Conservation (phyloP, 1,140 invertebrate species). For the Atta cephalotes region DNA sequence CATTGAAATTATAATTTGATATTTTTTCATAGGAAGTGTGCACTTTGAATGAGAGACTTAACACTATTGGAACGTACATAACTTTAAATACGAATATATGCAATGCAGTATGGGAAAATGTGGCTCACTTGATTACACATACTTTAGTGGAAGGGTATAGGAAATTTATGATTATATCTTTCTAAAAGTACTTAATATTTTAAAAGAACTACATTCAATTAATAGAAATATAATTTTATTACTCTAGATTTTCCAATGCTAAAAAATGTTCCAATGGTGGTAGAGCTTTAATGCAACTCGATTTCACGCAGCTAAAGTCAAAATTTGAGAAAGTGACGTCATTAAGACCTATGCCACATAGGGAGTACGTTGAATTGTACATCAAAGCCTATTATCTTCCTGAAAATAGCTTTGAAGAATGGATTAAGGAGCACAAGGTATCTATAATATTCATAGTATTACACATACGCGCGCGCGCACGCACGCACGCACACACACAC, state of each 20-base stretch:
- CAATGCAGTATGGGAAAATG: conserved; percentile 94
- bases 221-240: not conserved
- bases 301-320: conserved; percentile 97
- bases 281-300: conserved; percentile 98
- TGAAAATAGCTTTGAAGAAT: conserved; percentile 94
- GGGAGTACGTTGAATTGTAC: conserved; percentile 96
- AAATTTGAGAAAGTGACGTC: conserved; percentile 95
- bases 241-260: conserved; percentile 92
- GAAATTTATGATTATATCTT: not conserved
- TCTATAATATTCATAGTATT: conserved; percentile 54
- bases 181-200: conserved; percentile 15
- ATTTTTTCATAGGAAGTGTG: conserved; percentile 89
- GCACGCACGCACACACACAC: no score
- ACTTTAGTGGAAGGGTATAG: conserved; percentile 96
- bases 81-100: conserved; percentile 91
- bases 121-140: conserved; percentile 93
- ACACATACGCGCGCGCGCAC: no score
- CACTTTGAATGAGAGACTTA: conserved; percentile 91
- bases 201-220: not conserved
- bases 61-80: conserved; percentile 89
- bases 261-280: conserved; percentile 99
- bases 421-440: conserved; percentile 94
- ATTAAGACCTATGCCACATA: conserved; percentile 94
- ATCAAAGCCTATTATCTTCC: conserved; percentile 99
- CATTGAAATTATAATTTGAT: not conserved